Evolutionary conservation across 2,113 vertebrate genomes (phyloP).

Genomic region (Pundamilia nyererei): DNA sequence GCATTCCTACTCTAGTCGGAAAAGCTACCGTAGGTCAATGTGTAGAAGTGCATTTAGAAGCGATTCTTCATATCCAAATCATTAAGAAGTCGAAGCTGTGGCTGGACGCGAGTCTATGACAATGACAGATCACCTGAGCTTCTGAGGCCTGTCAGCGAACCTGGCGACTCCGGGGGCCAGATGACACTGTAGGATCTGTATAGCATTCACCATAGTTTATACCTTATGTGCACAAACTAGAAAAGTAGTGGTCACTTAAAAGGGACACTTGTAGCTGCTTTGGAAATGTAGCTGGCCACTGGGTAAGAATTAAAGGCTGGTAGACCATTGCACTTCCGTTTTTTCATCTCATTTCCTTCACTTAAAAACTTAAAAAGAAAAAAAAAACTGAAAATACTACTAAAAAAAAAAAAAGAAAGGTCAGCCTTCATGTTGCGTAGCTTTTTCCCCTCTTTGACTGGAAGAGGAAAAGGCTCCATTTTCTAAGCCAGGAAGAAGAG

Average conservation of each 20-base stretch:
- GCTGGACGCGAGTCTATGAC: constrained; percentile 44
- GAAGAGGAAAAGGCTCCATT: constrained; percentile 52
- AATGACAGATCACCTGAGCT: constrained; percentile 59
- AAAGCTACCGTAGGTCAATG: constrained; percentile 58
- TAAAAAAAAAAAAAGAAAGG: background rate
- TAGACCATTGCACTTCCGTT: constrained; percentile 70
- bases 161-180: constrained; percentile 29
- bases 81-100: constrained; percentile 40
- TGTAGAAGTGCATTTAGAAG: constrained; percentile 60
- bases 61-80: constrained; percentile 58
- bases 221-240: constrained; percentile 67
- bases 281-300: constrained; percentile 71
- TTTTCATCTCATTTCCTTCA: constrained; percentile 72
- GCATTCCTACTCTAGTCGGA: constrained; percentile 60
- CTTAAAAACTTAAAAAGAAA: constrained; percentile 12
- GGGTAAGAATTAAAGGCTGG: constrained; percentile 58
- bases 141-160: constrained; percentile 51
- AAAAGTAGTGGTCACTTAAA: constrained; percentile 50
- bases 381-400: background rate
- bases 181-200: constrained; percentile 56
- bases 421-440: constrained; percentile 64
- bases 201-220: constrained; percentile 67
- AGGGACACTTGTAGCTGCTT: constrained; percentile 68
- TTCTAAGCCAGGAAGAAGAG: constrained; percentile 52
- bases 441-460: constrained; percentile 62